These are phyloP conservation scores for Stenichneumon culpator DNA, from an alignment of 2,888 invertebrate species.

Conservation along the genomic window DNA sequence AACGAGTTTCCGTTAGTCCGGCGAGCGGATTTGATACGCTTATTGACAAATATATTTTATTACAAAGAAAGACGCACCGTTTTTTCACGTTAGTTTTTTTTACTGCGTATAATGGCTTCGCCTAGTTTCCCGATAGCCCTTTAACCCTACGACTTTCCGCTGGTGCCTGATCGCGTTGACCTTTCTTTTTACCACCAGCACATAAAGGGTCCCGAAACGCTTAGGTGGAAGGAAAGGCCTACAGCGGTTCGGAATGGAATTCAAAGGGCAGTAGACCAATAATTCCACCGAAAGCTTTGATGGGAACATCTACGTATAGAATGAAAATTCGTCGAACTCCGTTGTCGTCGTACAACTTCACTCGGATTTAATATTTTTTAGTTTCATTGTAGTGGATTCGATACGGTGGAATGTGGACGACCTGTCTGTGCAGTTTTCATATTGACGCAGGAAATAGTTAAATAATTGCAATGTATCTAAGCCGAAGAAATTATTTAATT, in stretches of 20 bases:
- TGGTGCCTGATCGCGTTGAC: background rate
- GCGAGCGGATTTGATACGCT: no score
- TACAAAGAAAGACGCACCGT: no score
- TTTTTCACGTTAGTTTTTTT: background rate
- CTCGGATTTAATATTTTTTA: no score
- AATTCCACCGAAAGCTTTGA: constrained; percentile 39
- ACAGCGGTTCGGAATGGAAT: constrained; percentile 12
- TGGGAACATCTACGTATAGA: constrained; percentile 17
- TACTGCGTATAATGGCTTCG: background rate
- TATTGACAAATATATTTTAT: no score
- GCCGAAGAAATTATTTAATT: background rate
- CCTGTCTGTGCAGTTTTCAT: no score
- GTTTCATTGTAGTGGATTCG: no score
- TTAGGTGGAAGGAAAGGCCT: background rate
- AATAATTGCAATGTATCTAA: no score
- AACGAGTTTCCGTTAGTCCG: no score
- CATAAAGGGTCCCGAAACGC: background rate
- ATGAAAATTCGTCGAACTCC: constrained; percentile 32
- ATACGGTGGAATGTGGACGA: no score
- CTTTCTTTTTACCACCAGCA: background rate
- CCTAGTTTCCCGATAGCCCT: background rate
- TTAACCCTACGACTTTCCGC: background rate
- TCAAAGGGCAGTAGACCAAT: constrained; percentile 37
- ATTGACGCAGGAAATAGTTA: no score
- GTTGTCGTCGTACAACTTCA: constrained; percentile 9